Evolutionary conservation across 2,113 vertebrate species (phyloP).

Genomic region (Apodemus sylvaticus): DNA sequence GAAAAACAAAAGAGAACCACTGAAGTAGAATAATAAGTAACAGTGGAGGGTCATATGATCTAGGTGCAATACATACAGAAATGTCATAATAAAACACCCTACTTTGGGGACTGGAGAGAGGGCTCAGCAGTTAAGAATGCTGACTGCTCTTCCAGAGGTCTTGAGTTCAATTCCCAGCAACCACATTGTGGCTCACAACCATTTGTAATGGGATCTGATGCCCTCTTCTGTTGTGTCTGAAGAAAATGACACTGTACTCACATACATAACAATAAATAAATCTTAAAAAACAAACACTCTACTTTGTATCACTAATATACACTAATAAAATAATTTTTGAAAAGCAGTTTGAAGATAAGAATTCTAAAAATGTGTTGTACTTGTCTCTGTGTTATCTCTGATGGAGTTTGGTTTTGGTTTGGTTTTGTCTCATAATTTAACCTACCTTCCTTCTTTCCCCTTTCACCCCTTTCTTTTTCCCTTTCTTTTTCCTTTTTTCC

Average conservation of each 20-base stretch:
- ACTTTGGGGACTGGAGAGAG: background rate
- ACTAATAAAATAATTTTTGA: background rate
- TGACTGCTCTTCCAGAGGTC: too few relatives aligned
- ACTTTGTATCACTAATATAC: background rate
- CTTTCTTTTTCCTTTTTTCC: rapidly evolving
- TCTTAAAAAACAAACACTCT: background rate
- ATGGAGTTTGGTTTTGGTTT: background rate
- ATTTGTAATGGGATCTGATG: too few relatives aligned
- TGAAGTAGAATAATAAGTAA: background rate
- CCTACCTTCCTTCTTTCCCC: background rate
- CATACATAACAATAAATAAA: too few relatives aligned
- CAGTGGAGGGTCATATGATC: too few relatives aligned
- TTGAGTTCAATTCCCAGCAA: too few relatives aligned
- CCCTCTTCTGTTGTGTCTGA: too few relatives aligned
- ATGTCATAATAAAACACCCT: background rate
- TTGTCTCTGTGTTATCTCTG: background rate
- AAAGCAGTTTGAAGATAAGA: background rate
- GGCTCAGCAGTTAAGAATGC: too few relatives aligned
- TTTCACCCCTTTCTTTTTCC: too few relatives aligned
- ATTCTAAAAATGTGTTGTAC: background rate
- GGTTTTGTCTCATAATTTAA: background rate
- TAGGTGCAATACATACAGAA: too few relatives aligned
- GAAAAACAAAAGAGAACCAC: background rate
- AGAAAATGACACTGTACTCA: too few relatives aligned
- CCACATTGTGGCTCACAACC: too few relatives aligned